Base-by-base conservation (phyloP, 2,888 invertebrate species). In the Aporophyla lueneburgensis region DNA sequence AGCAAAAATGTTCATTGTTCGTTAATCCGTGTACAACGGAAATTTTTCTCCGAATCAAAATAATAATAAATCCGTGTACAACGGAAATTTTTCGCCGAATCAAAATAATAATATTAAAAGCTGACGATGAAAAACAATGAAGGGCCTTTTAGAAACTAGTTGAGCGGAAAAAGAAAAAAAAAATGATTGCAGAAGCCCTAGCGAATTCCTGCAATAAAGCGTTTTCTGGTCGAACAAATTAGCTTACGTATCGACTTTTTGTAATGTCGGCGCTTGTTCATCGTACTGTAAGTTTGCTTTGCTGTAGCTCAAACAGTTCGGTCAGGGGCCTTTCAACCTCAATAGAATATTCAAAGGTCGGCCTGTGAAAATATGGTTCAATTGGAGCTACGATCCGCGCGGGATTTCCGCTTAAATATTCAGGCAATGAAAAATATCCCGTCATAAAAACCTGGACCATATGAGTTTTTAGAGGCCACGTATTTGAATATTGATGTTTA, bases 401-500 rank as follows among this genome's bases (percentile, higher is more conserved):
- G 92, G 93, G 93, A 93, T 94, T 95, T 92, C 91, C 91, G 89
- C 90, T 95, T 95, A 95, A 95, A 94, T 95, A 95, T 96, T 95
- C 94, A 93, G 90, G 90, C 94, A 92, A 94, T 95, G 95, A 96
- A 95, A 95, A 94, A 95, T 95, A 95, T 88, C 93, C 93, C 90
- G 91, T 92, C 93, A 95, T 95, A 95, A 96, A 95, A 95, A 94
- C 92, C 91, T 92, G 93, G 93, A 92, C 92, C 94, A 92, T 94
- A 94, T 93, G 94, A 94, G 95, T 93, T 95, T 94, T 94, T 93
- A 93, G 94, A 92, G 89, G 91, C 90, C 88, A 85, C 92, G 92
- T 91, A 93, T 95, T 95, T 95, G 93, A 95, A 95, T 95, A 95
- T 95, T 95, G 94, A 95, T 95, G 93, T 94, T 95, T 94, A 94